Base-by-base conservation (phyloP, 2,888 invertebrate species). In the Athetis lepigone region DNA sequence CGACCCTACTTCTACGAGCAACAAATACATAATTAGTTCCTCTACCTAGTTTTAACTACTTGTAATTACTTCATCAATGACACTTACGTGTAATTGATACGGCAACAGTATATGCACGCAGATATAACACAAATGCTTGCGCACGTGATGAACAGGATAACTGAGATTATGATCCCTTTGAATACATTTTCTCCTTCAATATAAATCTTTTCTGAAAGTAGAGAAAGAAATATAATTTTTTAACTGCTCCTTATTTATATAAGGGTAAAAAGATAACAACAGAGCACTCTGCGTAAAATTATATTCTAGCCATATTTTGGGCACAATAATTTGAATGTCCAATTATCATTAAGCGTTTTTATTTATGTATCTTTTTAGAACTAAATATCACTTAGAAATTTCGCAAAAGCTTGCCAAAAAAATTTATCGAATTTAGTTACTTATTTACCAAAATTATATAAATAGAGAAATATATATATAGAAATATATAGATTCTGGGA, bases 41-140 rank as follows among this genome's bases (percentile, higher is more conserved):
- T 23, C 29, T 18, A 18, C 13, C 27, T 52, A 29, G 2, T 9
- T 56, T 25, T 27, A 62, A 29, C 29, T 8, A 43, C 7, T 19
- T 33, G 2, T 16, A 25, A 54, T 39, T 27, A 29, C 23, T 46
- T 13, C 6, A 42, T 40, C 7, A 40, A 29, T 36, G 40, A 8
- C 16, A 82, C 91, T 86, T 84, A 92, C 92, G 80, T 75, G 54
- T 90, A 89, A 79, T 84, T 88, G n/a, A 93, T 90, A 37, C 85
- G 87, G 69, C 84, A 90, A 71, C 92, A 93, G 69, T 92, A 93
- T 45, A 89, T 59, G 60, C 92, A 92, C 2, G 92, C 89, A 13
- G 85, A 78, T 9, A 87, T 3, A 16, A 83, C 79, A 65, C 92
- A 89, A 18, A 89, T 13, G 27, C 76, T 72, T 21, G 89, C 89